phyloP scores from a whole-genome alignment of 2,797 vertebrate species.

The Crenuchus spilurus region DNA sequence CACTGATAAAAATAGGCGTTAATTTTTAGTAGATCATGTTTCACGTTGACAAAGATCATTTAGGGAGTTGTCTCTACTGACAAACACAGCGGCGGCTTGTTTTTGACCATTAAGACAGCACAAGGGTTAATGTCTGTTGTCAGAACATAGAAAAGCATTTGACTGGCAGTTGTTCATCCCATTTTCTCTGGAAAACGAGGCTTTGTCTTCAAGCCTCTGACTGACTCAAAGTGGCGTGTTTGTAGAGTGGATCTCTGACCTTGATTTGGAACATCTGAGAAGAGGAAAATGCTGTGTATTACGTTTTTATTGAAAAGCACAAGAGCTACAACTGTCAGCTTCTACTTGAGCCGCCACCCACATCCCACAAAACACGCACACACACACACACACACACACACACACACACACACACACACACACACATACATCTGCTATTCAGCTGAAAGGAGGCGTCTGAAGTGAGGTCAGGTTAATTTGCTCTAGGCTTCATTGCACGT shows the following conservation, averaged over 20 bases:
- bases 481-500: conserved; percentile 19
- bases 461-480: conserved; percentile 40
- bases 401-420: neutral
- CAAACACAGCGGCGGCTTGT: too few species aligned
- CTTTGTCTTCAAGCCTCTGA: neutral
- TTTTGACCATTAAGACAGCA: too few species aligned
- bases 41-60: too few species aligned
- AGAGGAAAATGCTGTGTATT: neutral
- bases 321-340: neutral
- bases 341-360: neutral
- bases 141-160: neutral
- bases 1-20: too few species aligned
- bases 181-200: neutral
- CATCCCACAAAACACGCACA: neutral
- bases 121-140: too few species aligned
- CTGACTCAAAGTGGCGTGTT: neutral
- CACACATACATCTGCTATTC: neutral
- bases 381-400: neutral
- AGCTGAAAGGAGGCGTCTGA: neutral
- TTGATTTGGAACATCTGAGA: neutral
- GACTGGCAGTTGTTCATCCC: conserved; percentile 1
- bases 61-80: too few species aligned
- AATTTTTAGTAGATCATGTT: too few species aligned
- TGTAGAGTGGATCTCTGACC: neutral
- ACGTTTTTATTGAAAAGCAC: neutral